Base-by-base conservation (phyloP, 2,888 invertebrate species). In the Drosophila maculinotata region DNA sequence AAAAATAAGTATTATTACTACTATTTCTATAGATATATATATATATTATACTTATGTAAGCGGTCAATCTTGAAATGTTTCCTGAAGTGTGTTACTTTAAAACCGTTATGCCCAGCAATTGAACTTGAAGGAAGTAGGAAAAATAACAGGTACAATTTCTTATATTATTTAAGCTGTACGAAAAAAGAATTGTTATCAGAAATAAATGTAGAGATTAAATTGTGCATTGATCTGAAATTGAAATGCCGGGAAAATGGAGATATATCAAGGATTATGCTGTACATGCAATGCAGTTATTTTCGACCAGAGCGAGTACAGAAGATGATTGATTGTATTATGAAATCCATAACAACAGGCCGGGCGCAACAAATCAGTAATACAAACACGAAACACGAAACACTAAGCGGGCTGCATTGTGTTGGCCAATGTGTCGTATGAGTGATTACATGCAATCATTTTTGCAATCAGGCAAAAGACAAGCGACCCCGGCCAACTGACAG, bases 381-480 rank as follows among this genome's bases (percentile, higher is more conserved):
- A 70, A 75, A 63, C 39, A 63, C 28, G 52, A 25, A 49, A 47
- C 26, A 57, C 35, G 33, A 20, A 45, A 36, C 23, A 62, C 38
- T 41, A 20, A 49, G n/a, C 28, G 14, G 23, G 15, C 4, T 39
- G 42, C 38, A 39, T 30, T 51, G 36, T 38, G 52, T 30, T 52
- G 72, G 39, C 57, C 73, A 67, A 67, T 68, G 62, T 73, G 74
- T 76, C 73, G 73, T 73, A 72, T 76, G 74, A 74, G 77, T 67
- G 77, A 74, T 74, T 74, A 76, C 77, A 74, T 72, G 73, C 73
- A 74, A 74, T 74, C 73, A 74, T 76, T 76, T 72, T 72, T 75
- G 71, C 76, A 72, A 72, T 72, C 71, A 76, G 51, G 59, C 66
- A 39, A 41, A 42, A n/a, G n/a, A n/a, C n/a, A n/a, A n/a, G n/a